Percentiles rank a stretch among this genome's conserved stretches.
Conservation (phyloP, 2,888 invertebrate genomes). For the Tenodera sinensis region DNA sequence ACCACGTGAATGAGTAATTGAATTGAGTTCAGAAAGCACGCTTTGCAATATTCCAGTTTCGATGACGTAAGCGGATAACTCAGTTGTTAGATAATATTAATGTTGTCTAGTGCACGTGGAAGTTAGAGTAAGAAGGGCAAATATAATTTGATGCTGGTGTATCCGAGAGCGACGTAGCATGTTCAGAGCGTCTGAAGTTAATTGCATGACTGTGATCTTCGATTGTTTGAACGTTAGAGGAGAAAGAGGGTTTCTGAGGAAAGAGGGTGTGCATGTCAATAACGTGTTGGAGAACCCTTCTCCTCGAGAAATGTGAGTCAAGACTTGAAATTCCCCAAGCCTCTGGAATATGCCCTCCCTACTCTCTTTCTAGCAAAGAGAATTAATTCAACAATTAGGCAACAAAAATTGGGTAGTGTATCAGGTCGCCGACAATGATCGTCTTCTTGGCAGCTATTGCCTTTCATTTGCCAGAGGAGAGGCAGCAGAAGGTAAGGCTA, state of each 20-base stretch:
- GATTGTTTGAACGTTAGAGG: neutral
- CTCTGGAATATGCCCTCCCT: constrained; percentile 8
- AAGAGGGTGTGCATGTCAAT: neutral
- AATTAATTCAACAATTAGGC: constrained; percentile 48
- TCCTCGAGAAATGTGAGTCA: constrained; percentile 11
- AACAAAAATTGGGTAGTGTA: constrained; percentile 42
- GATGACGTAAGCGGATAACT: too few species aligned
- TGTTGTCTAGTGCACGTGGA: too few species aligned
- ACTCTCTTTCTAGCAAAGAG: constrained; percentile 27
- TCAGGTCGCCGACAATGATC: neutral
- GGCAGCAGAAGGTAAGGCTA: constrained; percentile 42
- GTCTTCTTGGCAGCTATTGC: constrained; percentile 38
- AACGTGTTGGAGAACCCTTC: neutral
- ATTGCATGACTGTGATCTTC: neutral
- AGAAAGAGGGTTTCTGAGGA: neutral
- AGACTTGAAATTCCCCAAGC: constrained; percentile 4
- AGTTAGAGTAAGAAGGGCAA: too few species aligned
- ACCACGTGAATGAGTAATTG: too few species aligned
- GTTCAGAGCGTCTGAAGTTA: neutral
- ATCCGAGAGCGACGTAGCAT: neutral
- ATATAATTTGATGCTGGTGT: too few species aligned
- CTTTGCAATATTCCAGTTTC: too few species aligned
- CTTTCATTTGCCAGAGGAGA: constrained; percentile 45
- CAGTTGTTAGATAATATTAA: too few species aligned
- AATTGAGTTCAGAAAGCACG: too few species aligned